phyloP scores from a whole-genome alignment of 2,113 vertebrate genomes.

The Peromyscus polionotus region DNA sequence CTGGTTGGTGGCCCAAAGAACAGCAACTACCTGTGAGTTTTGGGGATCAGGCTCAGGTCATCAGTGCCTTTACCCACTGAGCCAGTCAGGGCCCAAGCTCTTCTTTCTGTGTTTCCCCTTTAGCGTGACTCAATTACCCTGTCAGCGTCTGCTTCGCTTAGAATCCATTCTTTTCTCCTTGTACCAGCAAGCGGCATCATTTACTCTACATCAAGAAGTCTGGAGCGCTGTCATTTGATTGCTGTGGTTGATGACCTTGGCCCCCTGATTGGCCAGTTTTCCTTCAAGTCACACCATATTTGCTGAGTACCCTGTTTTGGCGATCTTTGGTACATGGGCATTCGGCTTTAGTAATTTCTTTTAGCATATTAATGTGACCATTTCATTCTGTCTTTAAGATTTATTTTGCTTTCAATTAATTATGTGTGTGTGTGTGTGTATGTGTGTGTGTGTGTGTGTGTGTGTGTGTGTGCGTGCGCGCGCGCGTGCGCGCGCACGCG shows the following conservation, averaged over 20 bases:
- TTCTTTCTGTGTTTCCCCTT: neutral
- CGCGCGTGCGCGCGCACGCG: no score
- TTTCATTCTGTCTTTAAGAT: neutral
- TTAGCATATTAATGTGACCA: neutral
- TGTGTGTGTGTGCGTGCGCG: no score
- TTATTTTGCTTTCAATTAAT: neutral
- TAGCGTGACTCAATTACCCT: no score
- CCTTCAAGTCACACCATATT: neutral
- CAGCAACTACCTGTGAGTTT: no score
- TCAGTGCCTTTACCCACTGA: neutral
- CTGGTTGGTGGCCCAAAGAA: no score
- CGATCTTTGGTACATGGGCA: neutral
- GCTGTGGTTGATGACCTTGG: neutral
- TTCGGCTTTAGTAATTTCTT: neutral
- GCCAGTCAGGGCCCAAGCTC: no score
- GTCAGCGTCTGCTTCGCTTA: neutral
- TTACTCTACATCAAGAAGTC: neutral
- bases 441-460: no score
- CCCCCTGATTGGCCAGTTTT: neutral
- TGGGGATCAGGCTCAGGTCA: neutral
- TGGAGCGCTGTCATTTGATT: neutral
- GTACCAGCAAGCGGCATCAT: rapidly evolving
- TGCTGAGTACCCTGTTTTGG: neutral
- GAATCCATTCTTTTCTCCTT: neutral
- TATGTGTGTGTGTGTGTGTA: neutral